phyloP scores from a whole-genome alignment of 2,888 invertebrate species.

The Nomada fucata region DNA sequence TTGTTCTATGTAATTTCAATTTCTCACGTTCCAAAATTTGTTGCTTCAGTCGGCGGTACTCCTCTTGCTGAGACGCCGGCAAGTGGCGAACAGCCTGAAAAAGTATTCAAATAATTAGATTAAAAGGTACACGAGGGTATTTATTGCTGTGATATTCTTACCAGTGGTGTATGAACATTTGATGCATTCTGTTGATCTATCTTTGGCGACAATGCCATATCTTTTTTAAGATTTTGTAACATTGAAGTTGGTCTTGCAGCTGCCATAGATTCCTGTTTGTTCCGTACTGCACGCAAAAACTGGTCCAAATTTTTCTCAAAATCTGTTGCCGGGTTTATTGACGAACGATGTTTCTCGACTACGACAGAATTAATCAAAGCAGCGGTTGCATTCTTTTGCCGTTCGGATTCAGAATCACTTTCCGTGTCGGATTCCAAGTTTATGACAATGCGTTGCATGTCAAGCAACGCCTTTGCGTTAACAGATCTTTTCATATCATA shows the following conservation, averaged over 20 bases:
- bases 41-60: slow-evolving; percentile 83
- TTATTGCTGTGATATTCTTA: slow-evolving; percentile 46
- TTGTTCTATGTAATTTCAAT: slow-evolving; percentile 69
- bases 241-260: slow-evolving; percentile 50
- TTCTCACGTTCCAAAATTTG: slow-evolving; percentile 81
- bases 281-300: slow-evolving; percentile 79
- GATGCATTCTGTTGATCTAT: slow-evolving; percentile 41
- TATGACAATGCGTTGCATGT: slow-evolving; percentile 76
- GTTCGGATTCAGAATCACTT: slow-evolving; percentile 76
- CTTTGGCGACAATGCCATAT: slow-evolving; percentile 35
- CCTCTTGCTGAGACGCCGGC: slow-evolving; percentile 82
- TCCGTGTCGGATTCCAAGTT: slow-evolving; percentile 80
- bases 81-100: slow-evolving; percentile 83
- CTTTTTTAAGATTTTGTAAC: slow-evolving; percentile 39
- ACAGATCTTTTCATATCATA: slow-evolving; percentile 64
- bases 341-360: slow-evolving; percentile 29
- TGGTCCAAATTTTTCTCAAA: slow-evolving; percentile 81
- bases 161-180: slow-evolving; percentile 71
- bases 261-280: slow-evolving; percentile 77
- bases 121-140: neutral
- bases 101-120: slow-evolving; percentile 31
- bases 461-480: slow-evolving; percentile 67
- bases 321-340: slow-evolving; percentile 73
- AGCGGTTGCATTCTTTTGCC: slow-evolving; percentile 14
- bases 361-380: slow-evolving; percentile 9